Conservation (phyloP, 2,797 vertebrate genomes). For the Hoplostethus mediterraneus region DNA sequence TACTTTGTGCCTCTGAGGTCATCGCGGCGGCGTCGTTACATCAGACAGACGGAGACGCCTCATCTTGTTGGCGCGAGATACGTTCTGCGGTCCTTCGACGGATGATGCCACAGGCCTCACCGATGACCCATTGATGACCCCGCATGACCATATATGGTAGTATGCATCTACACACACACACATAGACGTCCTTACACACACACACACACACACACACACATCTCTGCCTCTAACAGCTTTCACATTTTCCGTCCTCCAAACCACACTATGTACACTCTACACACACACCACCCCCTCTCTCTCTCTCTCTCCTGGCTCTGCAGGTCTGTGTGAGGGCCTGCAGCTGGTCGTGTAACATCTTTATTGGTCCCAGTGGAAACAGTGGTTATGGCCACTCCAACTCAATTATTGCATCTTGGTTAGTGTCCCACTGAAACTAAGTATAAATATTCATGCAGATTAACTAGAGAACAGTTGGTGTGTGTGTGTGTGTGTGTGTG, state of each 20-base stretch:
- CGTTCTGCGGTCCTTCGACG: conserved; percentile 18
- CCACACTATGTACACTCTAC: not conserved
- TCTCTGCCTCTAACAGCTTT: not conserved
- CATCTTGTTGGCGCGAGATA: conserved; percentile 33
- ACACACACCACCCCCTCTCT: not conserved
- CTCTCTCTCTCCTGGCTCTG: not conserved
- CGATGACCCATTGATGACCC: conserved; percentile 3
- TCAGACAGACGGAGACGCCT: conserved; percentile 36
- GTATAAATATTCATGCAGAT: conserved; percentile 81
- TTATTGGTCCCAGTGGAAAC: conserved; percentile 76
- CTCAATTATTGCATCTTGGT: conserved; percentile 80
- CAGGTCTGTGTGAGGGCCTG: conserved; percentile 47
- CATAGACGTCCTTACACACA: not conserved
- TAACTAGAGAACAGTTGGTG: conserved; percentile 44
- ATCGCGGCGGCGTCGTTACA: not conserved
- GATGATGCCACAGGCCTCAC: conserved; percentile 5
- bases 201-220: conserved; percentile 3
- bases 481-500: conserved; percentile 21
- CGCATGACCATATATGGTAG: conserved; percentile 6
- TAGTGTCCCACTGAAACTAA: conserved; percentile 68
- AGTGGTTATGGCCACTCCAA: conserved; percentile 66
- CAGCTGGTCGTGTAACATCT: conserved; percentile 72
- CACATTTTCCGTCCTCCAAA: not conserved
- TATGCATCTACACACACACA: not conserved
- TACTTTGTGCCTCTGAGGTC: not conserved